Conservation (phyloP, 1,140 invertebrate genomes). For the Nymphalis io region DNA sequence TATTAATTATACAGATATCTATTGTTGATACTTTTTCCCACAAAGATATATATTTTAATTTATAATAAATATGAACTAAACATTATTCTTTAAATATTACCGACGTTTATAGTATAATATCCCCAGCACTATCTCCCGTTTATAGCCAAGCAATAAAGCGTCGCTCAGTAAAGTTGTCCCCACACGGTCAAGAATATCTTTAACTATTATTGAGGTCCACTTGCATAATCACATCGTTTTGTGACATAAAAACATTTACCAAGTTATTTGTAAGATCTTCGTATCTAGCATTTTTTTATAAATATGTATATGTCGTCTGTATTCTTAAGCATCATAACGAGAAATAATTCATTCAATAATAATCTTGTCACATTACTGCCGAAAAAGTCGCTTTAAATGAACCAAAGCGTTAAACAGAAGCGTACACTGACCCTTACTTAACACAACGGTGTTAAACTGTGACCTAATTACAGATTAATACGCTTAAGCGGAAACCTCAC, state of each 20-base stretch:
- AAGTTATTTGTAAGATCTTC: constrained; percentile 27
- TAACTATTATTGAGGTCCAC: constrained; percentile 56
- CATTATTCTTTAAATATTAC: constrained; percentile 12
- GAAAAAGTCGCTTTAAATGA: neutral
- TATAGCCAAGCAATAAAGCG: constrained; percentile 62
- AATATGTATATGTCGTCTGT: no score
- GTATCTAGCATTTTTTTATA: neutral
- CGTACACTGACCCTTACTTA: constrained; percentile 70
- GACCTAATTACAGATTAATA: constrained; percentile 80
- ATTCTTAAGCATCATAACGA: neutral
- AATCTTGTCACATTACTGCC: neutral
- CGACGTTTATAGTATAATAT: constrained; percentile 3
- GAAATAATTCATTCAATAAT: no score
- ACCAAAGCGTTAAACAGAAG: constrained; percentile 38
- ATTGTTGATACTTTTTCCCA: no score
- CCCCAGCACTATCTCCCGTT: constrained; percentile 47
- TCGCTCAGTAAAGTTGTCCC: constrained; percentile 54
- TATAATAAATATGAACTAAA: neutral
- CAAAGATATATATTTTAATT: neutral
- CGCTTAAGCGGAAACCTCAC: constrained; percentile 79
- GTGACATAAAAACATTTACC: constrained; percentile 34
- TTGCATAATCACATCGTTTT: constrained; percentile 57
- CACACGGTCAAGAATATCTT: constrained; percentile 61
- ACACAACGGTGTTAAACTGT: constrained; percentile 69
- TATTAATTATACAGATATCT: no score